Evolutionary conservation across 2,797 vertebrate genomes (phyloP).

Genomic region (Parotocinclus haroldoi): DNA sequence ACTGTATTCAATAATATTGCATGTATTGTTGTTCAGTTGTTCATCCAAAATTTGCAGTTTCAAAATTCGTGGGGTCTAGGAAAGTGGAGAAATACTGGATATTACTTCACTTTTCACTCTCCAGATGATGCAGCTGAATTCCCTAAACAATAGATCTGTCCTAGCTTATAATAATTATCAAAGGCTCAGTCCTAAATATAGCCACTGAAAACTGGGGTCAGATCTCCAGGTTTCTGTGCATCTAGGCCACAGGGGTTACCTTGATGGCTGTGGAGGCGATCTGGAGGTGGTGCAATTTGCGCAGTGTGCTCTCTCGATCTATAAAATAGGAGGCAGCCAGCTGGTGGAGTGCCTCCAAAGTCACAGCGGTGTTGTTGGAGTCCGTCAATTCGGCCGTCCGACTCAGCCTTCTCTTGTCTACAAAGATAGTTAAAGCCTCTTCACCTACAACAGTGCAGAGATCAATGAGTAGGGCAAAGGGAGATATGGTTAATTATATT

Average conservation of each 20-base stretch:
- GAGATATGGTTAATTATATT: not conserved
- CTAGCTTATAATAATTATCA: conserved; percentile 8
- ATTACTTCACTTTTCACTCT: not conserved
- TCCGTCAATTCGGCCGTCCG: conserved; percentile 79
- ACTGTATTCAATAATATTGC: no score
- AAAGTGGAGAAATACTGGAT: no score
- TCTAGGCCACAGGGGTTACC: conserved; percentile 66
- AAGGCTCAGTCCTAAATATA: conserved; percentile 45
- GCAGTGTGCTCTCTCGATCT: conserved; percentile 90
- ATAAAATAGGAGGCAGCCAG: conserved; percentile 97
- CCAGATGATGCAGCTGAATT: conserved; percentile 38
- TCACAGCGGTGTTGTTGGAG: conserved; percentile 81
- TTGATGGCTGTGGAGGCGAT: conserved; percentile 92
- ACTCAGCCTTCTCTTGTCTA: conserved; percentile 96
- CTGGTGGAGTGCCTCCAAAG: conserved; percentile 90
- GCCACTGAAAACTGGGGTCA: conserved; percentile 34
- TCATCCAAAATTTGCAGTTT: no score
- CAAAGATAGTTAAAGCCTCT: conserved; percentile 97
- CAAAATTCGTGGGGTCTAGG: no score
- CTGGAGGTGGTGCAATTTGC: conserved; percentile 92
- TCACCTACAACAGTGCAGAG: conserved; percentile 73
- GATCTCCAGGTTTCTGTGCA: conserved; percentile 44
- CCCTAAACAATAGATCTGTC: conserved; percentile 42
- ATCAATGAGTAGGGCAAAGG: conserved; percentile 11
- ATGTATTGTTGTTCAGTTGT: no score